Percentiles rank a stretch among this genome's conserved stretches.
Evolutionary conservation across 2,113 vertebrate species (phyloP).

Genomic region (Amphilophus citrinellus): DNA sequence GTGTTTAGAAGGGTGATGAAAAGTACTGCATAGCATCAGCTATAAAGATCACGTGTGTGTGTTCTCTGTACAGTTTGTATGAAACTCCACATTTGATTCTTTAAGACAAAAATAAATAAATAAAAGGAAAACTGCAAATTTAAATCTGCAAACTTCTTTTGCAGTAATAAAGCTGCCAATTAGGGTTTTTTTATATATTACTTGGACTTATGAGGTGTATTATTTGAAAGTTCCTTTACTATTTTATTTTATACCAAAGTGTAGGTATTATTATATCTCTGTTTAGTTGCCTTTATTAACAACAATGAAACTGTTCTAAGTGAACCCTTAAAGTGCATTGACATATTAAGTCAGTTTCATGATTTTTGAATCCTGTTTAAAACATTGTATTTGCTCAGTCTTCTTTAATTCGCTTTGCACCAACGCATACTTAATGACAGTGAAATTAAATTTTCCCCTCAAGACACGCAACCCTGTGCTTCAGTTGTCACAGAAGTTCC

Average conservation of each 20-base stretch:
- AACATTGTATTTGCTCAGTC: background rate
- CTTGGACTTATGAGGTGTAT: background rate
- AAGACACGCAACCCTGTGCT: slow-evolving; percentile 22
- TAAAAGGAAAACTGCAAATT: background rate
- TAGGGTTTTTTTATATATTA: background rate
- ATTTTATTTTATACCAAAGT: background rate
- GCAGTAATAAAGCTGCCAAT: background rate
- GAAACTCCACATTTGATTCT: background rate
- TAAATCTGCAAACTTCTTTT: background rate
- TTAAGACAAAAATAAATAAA: too few relatives aligned
- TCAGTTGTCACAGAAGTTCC: slow-evolving; percentile 34
- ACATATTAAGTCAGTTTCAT: background rate
- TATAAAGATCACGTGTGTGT: background rate
- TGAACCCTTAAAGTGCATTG: background rate
- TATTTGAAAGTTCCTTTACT: background rate
- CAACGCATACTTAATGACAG: background rate
- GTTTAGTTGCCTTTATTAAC: too few relatives aligned
- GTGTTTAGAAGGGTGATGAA: background rate
- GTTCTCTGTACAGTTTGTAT: background rate
- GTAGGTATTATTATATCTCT: background rate
- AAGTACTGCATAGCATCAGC: rapidly evolving
- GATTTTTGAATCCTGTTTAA: slow-evolving; percentile 3
- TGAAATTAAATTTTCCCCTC: slow-evolving; percentile 8
- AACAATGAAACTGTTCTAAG: too few relatives aligned
- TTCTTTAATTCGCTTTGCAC: background rate